phyloP scores from a whole-genome alignment of 2,888 invertebrate genomes.

The Acanthosepion pharaonis region DNA sequence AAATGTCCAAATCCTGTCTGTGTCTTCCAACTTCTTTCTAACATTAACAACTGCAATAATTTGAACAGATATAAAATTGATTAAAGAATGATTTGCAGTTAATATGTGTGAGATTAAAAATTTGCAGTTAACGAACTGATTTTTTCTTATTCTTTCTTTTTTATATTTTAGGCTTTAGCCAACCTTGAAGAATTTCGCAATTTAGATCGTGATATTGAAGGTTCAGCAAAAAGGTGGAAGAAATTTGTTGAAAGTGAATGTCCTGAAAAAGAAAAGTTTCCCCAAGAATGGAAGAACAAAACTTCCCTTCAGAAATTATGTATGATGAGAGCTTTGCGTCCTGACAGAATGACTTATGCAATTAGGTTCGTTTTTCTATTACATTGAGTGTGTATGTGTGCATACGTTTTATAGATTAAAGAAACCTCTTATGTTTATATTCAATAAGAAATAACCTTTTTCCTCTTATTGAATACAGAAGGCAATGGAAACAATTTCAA shows the following conservation, averaged over 20 bases:
- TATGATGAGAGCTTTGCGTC: constrained; percentile 93
- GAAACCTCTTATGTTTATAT: no score
- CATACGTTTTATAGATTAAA: no score
- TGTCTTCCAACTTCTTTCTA: no score
- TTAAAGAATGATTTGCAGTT: no score
- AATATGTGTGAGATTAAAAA: background rate
- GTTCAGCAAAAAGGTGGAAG: constrained; percentile 96
- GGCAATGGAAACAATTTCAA: background rate
- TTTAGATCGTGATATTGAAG: constrained; percentile 95
- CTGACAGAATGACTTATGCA: constrained; percentile 97
- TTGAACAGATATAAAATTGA: no score
- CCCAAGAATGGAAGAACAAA: constrained; percentile 98
- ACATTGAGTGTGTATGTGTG: background rate
- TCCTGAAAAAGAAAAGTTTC: constrained; percentile 96
- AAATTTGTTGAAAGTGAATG: constrained; percentile 95
- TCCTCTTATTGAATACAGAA: no score
- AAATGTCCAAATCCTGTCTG: no score
- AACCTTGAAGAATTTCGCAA: constrained; percentile 92
- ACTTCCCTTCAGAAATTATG: constrained; percentile 93
- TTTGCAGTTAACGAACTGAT: background rate
- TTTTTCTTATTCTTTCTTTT: background rate
- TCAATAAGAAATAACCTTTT: no score
- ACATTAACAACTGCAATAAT: no score
- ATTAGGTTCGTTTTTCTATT: constrained; percentile 79
- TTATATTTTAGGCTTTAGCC: constrained; percentile 81